phyloP scores from a whole-genome alignment of 2,888 invertebrate species.

The Acleris holmiana region DNA sequence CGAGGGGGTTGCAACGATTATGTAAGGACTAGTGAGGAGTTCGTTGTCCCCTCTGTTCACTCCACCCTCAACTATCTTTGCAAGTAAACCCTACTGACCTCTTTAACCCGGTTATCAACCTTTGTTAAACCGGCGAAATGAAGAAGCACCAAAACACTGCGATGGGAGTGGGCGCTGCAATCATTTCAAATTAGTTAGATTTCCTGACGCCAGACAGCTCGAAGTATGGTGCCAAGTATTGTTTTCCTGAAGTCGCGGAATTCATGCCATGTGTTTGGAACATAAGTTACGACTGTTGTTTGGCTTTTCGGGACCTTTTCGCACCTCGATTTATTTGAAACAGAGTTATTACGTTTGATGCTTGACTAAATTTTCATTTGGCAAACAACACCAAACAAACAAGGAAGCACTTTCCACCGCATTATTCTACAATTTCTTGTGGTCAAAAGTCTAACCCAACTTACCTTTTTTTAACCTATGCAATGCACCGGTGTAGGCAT shows the following conservation, averaged over 20 bases:
- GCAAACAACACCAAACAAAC: no score
- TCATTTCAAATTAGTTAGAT: neutral
- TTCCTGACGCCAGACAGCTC: slow-evolving; percentile 13
- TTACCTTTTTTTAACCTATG: no score
- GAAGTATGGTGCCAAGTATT: slow-evolving; percentile 28
- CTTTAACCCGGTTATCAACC: slow-evolving; percentile 32
- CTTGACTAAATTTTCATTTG: no score
- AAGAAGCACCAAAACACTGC: neutral
- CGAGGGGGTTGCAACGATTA: no score
- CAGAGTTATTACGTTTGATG: no score
- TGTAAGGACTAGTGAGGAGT: neutral
- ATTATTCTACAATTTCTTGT: no score
- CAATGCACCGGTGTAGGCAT: no score
- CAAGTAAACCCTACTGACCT: slow-evolving; percentile 30
- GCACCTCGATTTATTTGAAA: no score
- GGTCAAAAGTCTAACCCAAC: no score
- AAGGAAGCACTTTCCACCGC: no score
- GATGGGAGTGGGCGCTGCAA: neutral
- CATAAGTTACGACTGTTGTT: no score
- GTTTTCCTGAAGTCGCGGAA: slow-evolving; percentile 17
- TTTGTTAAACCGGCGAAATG: slow-evolving; percentile 13
- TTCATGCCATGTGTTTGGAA: neutral
- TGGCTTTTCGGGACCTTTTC: no score
- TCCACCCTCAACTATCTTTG: slow-evolving; percentile 12
- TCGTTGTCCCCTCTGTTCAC: slow-evolving; percentile 1